phyloP scores from a whole-genome alignment of 2,888 invertebrate species.

The Lochmaea capreae region DNA sequence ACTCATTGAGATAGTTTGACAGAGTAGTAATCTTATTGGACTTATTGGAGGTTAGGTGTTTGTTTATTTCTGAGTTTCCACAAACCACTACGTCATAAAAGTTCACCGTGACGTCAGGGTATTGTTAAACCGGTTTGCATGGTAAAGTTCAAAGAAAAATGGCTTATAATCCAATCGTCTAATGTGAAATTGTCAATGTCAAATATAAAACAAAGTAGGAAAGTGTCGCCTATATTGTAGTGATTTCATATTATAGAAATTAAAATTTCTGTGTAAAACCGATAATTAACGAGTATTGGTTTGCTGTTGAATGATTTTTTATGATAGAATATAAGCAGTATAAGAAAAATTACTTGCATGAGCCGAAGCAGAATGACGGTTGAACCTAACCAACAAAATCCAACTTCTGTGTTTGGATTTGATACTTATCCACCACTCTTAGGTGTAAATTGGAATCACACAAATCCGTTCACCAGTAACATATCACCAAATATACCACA shows the following conservation, averaged over 20 bases:
- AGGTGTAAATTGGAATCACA: slow-evolving; percentile 46
- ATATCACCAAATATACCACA: slow-evolving; percentile 8
- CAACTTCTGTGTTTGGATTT: slow-evolving; percentile 58
- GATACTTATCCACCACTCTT: slow-evolving; percentile 55
- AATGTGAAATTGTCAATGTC: no score
- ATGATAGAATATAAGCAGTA: neutral
- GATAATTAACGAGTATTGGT: neutral
- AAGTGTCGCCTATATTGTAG: neutral
- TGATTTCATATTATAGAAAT: neutral
- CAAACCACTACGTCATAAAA: no score
- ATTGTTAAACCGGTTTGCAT: no score
- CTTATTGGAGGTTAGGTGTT: no score
- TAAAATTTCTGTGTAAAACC: neutral
- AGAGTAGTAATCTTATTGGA: no score
- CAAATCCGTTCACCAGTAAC: slow-evolving; percentile 39
- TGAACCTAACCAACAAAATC: slow-evolving; percentile 60
- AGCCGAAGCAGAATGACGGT: slow-evolving; percentile 57
- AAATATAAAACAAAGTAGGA: slow-evolving; percentile 1
- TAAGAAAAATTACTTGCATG: slow-evolving; percentile 46
- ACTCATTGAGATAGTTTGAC: no score
- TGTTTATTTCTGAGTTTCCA: no score
- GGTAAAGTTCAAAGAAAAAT: no score
- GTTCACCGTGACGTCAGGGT: no score
- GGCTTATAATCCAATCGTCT: no score
- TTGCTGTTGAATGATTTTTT: neutral